Base-by-base conservation (phyloP, 2,797 vertebrate species). In the Astyanax mexicanus region DNA sequence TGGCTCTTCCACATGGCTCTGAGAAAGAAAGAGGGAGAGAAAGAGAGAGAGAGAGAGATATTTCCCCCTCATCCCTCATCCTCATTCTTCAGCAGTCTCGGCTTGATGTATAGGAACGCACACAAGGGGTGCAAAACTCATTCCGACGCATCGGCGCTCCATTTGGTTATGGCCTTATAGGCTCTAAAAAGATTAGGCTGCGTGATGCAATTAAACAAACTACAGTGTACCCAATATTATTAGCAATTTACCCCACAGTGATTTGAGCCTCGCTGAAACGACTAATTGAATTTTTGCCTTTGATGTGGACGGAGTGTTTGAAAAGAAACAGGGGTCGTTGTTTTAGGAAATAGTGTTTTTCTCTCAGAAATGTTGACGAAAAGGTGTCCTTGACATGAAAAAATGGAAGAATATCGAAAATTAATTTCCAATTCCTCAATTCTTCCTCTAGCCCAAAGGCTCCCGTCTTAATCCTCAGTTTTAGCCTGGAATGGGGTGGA, bases 391-490 rank as follows among this genome's bases (percentile, higher is more conserved):
- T 47, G 27, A 74, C 57, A 74, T 84, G 55, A 65, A 83, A 85
- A 81, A 82, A 88, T 81, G 81, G 75, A 89, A 83, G 88, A 90
- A 47, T 88, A 87, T 88, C 84, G 88, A 88, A 84, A 86, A 65
- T 83, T 82, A 64, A 87, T 88, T 89, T 88, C 84, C 83, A 70
- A 55, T 84, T 85, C 85, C 84, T 84, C 83, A 70, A 55, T 84
- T 85, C 85, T 84, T 84, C 81, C 80, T 83, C 73, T 86, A 83
- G 85, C 86, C 87, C 84, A 90, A 90, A 92, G 80, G 84, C 87
- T 87, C 77, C 80, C 72, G 79, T 87, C 82, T 80, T 90, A 88
- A 92, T 92, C 88, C 89, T 76, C 83, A 84, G 86, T 88, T 83
- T 88, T 72, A 79, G 86, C 89, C 85, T 88, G 86, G 87, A 92